Percentiles rank a stretch among this genome's conserved stretches.
Conservation (phyloP, 2,113 vertebrate genomes). For the Tinamus guttatus region DNA sequence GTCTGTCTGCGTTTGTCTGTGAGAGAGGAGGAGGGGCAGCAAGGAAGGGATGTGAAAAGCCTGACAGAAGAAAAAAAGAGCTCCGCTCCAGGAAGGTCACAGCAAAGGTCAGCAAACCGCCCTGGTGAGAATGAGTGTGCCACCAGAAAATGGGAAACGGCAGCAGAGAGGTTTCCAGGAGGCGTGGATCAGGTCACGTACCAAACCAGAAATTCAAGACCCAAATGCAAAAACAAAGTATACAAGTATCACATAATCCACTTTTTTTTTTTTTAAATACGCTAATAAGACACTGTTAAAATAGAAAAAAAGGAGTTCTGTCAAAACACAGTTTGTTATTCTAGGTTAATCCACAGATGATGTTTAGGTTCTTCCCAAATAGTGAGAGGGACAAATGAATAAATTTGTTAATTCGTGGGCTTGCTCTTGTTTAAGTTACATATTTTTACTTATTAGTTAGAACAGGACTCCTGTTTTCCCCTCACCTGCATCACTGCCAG, state of each 20-base stretch:
- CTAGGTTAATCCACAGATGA: background rate
- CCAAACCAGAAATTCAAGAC: background rate
- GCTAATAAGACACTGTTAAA: background rate
- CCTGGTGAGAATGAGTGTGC: background rate
- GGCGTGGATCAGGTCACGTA: rapidly evolving
- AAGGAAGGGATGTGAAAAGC: background rate
- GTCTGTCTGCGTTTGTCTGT: background rate
- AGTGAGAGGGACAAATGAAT: background rate
- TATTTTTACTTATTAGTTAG: background rate
- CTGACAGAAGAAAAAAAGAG: background rate
- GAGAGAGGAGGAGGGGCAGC: background rate
- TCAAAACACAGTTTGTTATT: background rate
- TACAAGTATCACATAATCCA: background rate
- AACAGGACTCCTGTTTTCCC: background rate
- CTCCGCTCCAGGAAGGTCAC: background rate
- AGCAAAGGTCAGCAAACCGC: conserved; percentile 22
- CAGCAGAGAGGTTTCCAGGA: background rate
- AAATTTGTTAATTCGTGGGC: background rate
- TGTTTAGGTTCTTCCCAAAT: background rate
- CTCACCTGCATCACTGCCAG: background rate
- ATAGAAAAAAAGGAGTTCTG: background rate
- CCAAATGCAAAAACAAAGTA: background rate
- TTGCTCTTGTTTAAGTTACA: background rate
- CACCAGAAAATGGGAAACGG: conserved; percentile 18
- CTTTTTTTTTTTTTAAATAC: background rate